phyloP scores from a whole-genome alignment of 1,140 invertebrate genomes.

The Drosophila lowei region DNA sequence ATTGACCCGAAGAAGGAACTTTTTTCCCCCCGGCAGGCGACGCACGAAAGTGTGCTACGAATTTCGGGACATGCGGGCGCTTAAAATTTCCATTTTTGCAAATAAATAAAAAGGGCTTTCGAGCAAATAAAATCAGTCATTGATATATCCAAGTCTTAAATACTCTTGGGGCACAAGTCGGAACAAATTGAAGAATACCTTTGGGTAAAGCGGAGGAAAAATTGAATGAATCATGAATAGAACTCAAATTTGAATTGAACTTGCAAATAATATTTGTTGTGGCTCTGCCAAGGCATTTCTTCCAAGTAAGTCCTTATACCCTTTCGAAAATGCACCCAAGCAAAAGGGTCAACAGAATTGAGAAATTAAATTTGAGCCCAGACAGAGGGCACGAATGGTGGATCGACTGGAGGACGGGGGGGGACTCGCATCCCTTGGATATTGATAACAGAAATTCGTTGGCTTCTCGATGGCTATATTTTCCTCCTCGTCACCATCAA shows the following conservation, averaged over 20 bases:
- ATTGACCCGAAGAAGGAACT: constrained; percentile 52
- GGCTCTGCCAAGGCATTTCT: too few species aligned
- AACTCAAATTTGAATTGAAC: background rate
- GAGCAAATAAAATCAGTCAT: background rate
- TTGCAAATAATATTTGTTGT: background rate
- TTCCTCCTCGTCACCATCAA: constrained; percentile 19
- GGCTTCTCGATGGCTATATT: constrained; percentile 35
- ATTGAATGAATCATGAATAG: background rate
- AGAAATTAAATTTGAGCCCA: constrained; percentile 48
- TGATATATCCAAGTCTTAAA: background rate
- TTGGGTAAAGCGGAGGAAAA: too few species aligned
- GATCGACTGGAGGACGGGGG: constrained; percentile 16
- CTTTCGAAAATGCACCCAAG: background rate
- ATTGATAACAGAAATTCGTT: constrained; percentile 49
- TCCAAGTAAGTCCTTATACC: constrained; percentile 9
- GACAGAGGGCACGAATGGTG: constrained; percentile 4
- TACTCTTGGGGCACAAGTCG: background rate
- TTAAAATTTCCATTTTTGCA: constrained; percentile 32
- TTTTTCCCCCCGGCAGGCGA: background rate
- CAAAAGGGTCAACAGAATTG: constrained; percentile 35
- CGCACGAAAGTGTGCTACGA: constrained; percentile 60
- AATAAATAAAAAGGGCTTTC: constrained; percentile 6
- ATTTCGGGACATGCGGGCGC: constrained; percentile 37
- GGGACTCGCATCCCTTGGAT: constrained; percentile 2
- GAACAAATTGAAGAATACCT: too few species aligned